phyloP scores from a whole-genome alignment of 2,113 vertebrate species.

The Paedocypris sp. region DNA sequence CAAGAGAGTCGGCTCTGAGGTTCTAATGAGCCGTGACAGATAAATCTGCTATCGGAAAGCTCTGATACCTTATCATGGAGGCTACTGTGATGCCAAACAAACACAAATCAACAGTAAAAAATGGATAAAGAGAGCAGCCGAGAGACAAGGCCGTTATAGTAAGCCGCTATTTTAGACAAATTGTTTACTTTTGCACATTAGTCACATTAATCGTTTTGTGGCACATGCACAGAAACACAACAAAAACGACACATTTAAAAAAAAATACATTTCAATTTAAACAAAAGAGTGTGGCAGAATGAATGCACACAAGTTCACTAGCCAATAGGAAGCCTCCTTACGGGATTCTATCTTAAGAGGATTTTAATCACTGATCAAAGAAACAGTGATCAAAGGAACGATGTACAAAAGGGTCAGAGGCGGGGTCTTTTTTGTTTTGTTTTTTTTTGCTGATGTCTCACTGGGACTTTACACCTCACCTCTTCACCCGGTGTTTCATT shows the following conservation, averaged over 20 bases:
- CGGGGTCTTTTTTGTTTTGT: no score
- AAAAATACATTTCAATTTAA: neutral
- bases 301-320: neutral
- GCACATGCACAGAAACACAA: neutral
- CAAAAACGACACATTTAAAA: neutral
- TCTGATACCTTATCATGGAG: constrained; percentile 52
- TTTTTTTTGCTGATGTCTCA: neutral
- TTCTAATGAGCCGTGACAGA: constrained; percentile 56
- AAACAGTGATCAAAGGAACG: neutral
- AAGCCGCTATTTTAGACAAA: neutral
- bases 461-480: neutral
- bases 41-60: constrained; percentile 41
- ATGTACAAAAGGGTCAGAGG: neutral
- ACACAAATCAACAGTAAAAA: constrained; percentile 26
- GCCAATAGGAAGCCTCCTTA: no score
- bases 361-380: constrained; percentile 8
- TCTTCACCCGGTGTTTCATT: neutral
- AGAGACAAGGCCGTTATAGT: neutral
- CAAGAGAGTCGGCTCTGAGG: neutral
- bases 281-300: neutral
- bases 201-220: neutral
- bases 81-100: constrained; percentile 54
- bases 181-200: neutral
- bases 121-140: neutral
- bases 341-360: neutral